phyloP scores from a whole-genome alignment of 64 coral and sea anemone species.

The Dendronephthya gigantea region DNA sequence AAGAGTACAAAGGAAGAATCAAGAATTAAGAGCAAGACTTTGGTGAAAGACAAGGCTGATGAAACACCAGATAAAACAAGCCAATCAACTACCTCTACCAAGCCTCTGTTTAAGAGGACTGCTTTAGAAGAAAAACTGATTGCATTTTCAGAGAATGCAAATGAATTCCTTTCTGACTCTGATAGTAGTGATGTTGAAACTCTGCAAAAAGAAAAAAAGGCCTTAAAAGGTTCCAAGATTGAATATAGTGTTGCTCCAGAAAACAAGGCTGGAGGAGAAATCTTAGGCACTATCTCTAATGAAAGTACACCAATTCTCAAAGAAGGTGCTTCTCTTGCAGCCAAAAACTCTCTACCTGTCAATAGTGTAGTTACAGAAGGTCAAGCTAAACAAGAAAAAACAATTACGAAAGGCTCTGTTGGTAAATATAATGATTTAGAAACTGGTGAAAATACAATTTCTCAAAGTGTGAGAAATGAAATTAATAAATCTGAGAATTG shows the following conservation, averaged over 20 bases:
- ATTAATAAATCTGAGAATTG: not conserved
- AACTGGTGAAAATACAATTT: not conserved
- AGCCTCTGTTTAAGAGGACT: constrained; percentile 4
- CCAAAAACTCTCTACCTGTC: not conserved
- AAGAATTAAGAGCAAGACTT: not conserved
- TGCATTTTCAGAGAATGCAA: not conserved
- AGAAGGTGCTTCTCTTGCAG: not conserved
- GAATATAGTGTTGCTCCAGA: not conserved
- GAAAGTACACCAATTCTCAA: not conserved
- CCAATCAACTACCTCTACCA: not conserved
- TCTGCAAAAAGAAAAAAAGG: not conserved
- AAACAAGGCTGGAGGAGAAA: not conserved
- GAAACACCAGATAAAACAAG: not conserved
- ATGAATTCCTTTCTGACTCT: not conserved
- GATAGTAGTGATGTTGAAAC: not conserved
- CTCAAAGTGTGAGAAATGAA: not conserved
- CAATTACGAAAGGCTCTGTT: not conserved
- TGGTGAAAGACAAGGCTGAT: not conserved
- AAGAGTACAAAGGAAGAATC: not conserved
- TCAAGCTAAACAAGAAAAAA: too few species aligned
- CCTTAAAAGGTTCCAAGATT: not conserved
- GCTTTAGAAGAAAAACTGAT: not conserved
- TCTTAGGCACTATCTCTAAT: not conserved
- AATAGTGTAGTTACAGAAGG: too few species aligned
- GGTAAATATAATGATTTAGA: not conserved